Conservation (phyloP, 1,140 invertebrate genomes). For the Atta cephalotes region DNA sequence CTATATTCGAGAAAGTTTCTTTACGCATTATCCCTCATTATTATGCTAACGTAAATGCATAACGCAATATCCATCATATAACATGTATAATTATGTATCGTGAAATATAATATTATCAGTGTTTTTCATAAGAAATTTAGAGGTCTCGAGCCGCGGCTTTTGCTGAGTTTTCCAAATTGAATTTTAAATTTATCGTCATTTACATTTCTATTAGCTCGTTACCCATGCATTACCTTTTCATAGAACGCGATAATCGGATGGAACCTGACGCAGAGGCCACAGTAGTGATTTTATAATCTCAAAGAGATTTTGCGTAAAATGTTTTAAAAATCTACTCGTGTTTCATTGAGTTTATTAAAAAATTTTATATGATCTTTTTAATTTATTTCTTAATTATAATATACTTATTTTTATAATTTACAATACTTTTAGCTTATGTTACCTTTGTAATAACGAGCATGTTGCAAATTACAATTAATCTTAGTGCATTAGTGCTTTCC, state of each 20-base stretch:
- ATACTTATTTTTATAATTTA: background rate
- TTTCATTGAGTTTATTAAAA: background rate
- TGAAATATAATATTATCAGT: conserved; percentile 23
- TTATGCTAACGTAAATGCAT: background rate
- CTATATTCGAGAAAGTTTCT: conserved; percentile 18
- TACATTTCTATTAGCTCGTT: conserved; percentile 69
- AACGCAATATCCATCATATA: background rate
- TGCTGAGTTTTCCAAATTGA: conserved; percentile 49
- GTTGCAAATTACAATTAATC: background rate
- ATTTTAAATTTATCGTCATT: conserved; percentile 65
- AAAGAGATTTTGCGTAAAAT: conserved; percentile 10
- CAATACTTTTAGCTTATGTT: background rate
- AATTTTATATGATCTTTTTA: background rate
- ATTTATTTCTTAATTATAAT: background rate
- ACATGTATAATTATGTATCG: conserved; percentile 12
- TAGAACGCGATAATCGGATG: conserved; percentile 45
- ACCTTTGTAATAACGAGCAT: background rate
- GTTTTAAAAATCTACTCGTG: background rate
- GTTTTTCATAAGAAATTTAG: conserved; percentile 8
- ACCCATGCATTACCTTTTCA: conserved; percentile 65
- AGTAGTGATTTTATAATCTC: conserved; percentile 16
- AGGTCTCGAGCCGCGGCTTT: background rate
- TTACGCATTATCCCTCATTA: conserved; percentile 11
- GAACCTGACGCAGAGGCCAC: background rate
- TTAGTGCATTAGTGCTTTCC: background rate